Percentiles rank a stretch among this genome's conserved stretches.
phyloP scores from a whole-genome alignment of 2,888 invertebrate genomes.

The Heliothis peltigera region DNA sequence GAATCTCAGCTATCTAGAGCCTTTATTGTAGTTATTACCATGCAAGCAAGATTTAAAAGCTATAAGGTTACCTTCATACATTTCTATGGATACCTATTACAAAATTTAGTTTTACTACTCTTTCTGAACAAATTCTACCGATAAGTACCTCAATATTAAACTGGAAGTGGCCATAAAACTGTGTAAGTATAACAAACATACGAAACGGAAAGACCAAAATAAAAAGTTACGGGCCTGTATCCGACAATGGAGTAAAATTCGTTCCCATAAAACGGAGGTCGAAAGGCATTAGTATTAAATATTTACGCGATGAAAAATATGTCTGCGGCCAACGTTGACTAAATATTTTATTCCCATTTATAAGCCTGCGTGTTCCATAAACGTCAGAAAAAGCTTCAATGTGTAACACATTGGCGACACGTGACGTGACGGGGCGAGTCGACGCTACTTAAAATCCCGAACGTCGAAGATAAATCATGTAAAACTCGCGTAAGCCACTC shows the following conservation, averaged over 20 bases:
- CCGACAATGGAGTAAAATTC: conserved; percentile 41
- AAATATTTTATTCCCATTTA: conserved; percentile 62
- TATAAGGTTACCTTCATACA: not conserved
- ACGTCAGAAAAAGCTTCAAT: conserved; percentile 59
- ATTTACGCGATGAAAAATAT: conserved; percentile 56
- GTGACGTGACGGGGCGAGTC: conserved; percentile 51
- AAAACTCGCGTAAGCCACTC: conserved; percentile 46
- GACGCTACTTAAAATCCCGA: conserved; percentile 37
- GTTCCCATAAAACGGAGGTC: conserved; percentile 49
- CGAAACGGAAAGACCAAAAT: conserved; percentile 36
- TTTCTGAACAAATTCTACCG: conserved; percentile 9
- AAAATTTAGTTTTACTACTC: conserved; percentile 18
- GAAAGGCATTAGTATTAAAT: conserved; percentile 54
- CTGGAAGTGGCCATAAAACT: conserved; percentile 42
- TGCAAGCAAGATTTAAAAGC: conserved; percentile 6
- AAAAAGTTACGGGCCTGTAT: conserved; percentile 45
- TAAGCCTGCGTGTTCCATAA: conserved; percentile 53
- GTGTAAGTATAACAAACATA: conserved; percentile 28
- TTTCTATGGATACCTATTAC: not conserved
- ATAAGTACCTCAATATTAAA: conserved; percentile 22
- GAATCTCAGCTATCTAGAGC: not conserved
- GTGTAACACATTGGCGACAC: conserved; percentile 57
- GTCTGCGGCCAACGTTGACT: conserved; percentile 39
- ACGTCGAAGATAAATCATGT: conserved; percentile 57
- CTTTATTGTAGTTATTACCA: conserved; percentile 26